Evolutionary conservation across 2,113 vertebrate genomes (phyloP).

Genomic region (Alectura lathami): DNA sequence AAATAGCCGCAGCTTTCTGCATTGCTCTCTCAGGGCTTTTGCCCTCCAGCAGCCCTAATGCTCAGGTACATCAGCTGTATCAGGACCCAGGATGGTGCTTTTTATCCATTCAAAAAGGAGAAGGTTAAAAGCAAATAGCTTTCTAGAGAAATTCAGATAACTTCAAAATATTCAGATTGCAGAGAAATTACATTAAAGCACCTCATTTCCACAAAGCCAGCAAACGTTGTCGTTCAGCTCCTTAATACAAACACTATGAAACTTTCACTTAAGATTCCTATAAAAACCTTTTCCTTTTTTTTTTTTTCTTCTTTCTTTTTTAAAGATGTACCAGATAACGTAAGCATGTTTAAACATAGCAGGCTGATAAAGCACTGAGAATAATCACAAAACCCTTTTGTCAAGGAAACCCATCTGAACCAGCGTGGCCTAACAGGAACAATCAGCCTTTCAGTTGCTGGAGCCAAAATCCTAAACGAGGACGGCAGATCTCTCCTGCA

Average conservation of each 20-base stretch:
- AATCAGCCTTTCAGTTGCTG: background rate
- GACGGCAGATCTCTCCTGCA: background rate
- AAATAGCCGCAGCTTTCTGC: background rate
- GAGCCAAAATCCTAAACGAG: fast-evolving
- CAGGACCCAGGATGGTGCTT: background rate
- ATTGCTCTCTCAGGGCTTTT: background rate
- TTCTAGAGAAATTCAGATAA: background rate
- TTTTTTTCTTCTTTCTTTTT: background rate
- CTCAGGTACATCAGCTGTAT: background rate
- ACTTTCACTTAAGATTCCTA: background rate
- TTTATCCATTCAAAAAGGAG: background rate
- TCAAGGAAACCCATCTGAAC: background rate
- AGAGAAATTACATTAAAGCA: background rate
- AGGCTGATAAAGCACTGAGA: background rate
- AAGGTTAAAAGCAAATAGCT: background rate
- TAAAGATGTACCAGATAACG: background rate
- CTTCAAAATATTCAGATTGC: background rate
- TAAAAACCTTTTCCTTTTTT: background rate
- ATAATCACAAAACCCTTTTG: background rate
- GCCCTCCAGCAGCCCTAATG: background rate
- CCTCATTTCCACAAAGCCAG: background rate
- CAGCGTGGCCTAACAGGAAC: background rate
- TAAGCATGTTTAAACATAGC: background rate
- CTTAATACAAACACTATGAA: background rate
- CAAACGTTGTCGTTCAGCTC: background rate